A percentile compares a stretch with the other conserved stretches of the same genome.
phyloP scores from a whole-genome alignment of 2,113 vertebrate species.

The Castor canadensis region DNA sequence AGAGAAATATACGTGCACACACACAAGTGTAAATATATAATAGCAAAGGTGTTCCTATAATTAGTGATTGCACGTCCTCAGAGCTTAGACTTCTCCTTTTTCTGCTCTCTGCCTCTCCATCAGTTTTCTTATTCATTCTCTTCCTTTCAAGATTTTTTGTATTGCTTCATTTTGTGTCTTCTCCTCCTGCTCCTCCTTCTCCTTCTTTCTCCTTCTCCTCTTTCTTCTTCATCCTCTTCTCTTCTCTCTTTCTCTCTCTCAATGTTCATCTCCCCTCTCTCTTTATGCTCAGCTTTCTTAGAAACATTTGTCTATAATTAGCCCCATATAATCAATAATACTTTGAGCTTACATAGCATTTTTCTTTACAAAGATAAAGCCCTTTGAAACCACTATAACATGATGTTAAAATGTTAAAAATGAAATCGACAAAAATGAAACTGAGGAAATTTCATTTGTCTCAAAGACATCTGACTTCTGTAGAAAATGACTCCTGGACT shows the following conservation, averaged over 20 bases:
- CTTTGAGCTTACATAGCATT: not conserved
- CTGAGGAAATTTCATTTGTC: not conserved
- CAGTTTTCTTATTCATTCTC: not conserved
- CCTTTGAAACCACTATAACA: not conserved
- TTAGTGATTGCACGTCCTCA: not conserved
- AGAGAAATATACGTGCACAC: not conserved
- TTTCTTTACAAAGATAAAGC: slow-evolving; percentile 6
- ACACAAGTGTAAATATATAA: too few relatives aligned
- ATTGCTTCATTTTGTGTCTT: not conserved
- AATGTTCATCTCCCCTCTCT: too few relatives aligned
- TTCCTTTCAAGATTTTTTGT: not conserved
- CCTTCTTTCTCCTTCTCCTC: not conserved
- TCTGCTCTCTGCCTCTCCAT: not conserved
- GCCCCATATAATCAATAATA: not conserved
- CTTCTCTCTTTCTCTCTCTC: not conserved
- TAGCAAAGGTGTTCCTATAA: not conserved
- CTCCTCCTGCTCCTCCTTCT: not conserved
- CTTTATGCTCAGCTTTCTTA: not conserved
- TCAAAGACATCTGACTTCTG: not conserved
- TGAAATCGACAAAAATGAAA: not conserved
- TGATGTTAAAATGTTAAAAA: not conserved
- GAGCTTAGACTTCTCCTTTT: not conserved
- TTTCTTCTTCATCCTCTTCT: not conserved
- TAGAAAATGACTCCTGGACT: not conserved
- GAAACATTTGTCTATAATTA: not conserved